A percentile compares a stretch with the other conserved stretches of the same genome.
Conservation (phyloP, 1,140 invertebrate species). For the Aleiodes sp. region DNA sequence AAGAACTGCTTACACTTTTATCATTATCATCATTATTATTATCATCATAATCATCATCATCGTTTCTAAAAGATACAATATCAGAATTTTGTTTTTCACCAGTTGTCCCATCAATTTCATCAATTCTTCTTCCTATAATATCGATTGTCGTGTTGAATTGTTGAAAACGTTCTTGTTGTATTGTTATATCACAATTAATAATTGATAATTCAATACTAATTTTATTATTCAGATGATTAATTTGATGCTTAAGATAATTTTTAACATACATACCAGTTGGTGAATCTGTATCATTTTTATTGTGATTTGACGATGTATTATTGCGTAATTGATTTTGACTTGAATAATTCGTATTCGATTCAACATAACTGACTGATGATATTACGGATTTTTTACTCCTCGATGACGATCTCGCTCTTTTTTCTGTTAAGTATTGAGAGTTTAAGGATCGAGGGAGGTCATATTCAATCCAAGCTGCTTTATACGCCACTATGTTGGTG, state of each 20-base stretch:
- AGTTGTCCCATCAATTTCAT: conserved; percentile 22
- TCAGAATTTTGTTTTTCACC: conserved; percentile 41
- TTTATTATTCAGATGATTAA: not conserved
- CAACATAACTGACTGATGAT: too few species aligned
- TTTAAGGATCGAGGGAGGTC: not conserved
- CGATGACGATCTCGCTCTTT: too few species aligned
- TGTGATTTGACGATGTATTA: too few species aligned
- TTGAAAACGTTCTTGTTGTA: conserved; percentile 37
- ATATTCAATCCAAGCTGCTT: conserved; percentile 83
- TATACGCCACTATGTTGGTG: conserved; percentile 84
- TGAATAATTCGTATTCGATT: too few species aligned
- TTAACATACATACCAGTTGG: conserved; percentile 35
- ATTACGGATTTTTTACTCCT: too few species aligned
- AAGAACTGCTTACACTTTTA: conserved; percentile 22
- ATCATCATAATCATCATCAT: conserved; percentile 12
- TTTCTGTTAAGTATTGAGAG: not conserved
- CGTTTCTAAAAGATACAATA: conserved; percentile 50
- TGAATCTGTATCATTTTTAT: not conserved
- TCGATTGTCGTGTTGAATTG: conserved; percentile 37
- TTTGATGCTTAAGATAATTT: not conserved
- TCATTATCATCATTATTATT: not conserved
- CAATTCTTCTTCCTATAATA: conserved; percentile 37
- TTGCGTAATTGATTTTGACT: too few species aligned
- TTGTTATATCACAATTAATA: conserved; percentile 31
- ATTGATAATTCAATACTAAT: not conserved